phyloP scores from a whole-genome alignment of 2,113 vertebrate species.

The Gavialis gangeticus region DNA sequence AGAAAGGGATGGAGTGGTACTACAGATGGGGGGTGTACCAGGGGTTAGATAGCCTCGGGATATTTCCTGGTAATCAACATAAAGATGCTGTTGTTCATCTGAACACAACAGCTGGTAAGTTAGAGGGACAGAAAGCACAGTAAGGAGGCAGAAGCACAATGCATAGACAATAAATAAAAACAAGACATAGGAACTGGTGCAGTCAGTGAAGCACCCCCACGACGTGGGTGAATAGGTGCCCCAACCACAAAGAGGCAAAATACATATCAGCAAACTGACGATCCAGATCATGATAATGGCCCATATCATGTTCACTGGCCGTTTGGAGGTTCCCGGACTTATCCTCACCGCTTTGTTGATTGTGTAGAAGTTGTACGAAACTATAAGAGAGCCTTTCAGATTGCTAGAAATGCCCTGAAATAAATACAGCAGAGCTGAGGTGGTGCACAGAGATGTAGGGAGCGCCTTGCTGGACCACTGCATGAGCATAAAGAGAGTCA shows the following conservation, averaged over 20 bases:
- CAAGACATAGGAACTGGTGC: slow-evolving; percentile 83
- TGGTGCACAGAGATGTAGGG: slow-evolving; percentile 83
- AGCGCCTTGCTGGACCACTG: slow-evolving; percentile 84
- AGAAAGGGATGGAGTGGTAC: slow-evolving; percentile 73
- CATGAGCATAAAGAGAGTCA: slow-evolving; percentile 86
- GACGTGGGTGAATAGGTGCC: slow-evolving; percentile 86
- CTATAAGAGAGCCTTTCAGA: slow-evolving; percentile 91
- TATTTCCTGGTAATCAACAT: slow-evolving; percentile 77
- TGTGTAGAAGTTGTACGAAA: slow-evolving; percentile 91
- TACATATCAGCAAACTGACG: slow-evolving; percentile 86
- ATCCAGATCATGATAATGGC: slow-evolving; percentile 85
- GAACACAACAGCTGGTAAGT: slow-evolving; percentile 90
- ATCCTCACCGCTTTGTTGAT: slow-evolving; percentile 65
- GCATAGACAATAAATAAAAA: slow-evolving; percentile 86
- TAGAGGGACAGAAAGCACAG: slow-evolving; percentile 86
- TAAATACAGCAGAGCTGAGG: slow-evolving; percentile 90
- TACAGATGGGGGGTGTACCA: slow-evolving; percentile 74
- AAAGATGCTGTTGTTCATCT: slow-evolving; percentile 80
- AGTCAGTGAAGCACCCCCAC: slow-evolving; percentile 89
- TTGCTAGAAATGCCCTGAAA: slow-evolving; percentile 94
- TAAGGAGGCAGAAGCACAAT: slow-evolving; percentile 84
- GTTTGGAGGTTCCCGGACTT: slow-evolving; percentile 69
- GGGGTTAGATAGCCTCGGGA: slow-evolving; percentile 69
- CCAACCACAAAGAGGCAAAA: slow-evolving; percentile 92
- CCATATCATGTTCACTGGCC: slow-evolving; percentile 75